A percentile compares a stretch with the other conserved stretches of the same genome.
Conservation (phyloP, 2,888 invertebrate species). For the Coremacera marginata region DNA sequence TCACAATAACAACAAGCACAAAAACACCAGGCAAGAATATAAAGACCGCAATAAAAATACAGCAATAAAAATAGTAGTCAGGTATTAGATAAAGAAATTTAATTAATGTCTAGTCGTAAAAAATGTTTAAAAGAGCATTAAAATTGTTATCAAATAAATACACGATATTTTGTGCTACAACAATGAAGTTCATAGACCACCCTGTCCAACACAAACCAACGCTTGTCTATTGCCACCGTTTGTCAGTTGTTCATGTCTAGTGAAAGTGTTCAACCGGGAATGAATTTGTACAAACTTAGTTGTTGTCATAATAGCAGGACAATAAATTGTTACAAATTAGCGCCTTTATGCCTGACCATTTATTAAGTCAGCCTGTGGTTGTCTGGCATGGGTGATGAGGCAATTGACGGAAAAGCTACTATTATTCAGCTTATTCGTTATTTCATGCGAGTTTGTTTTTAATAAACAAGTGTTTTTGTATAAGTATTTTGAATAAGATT, state of each 20-base stretch:
- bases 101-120: slow-evolving; percentile 63
- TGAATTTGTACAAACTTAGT: neutral
- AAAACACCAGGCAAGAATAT: no score
- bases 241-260: neutral
- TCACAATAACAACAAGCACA: slow-evolving; percentile 35
- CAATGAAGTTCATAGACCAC: no score
- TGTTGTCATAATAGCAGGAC: neutral
- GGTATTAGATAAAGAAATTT: slow-evolving; percentile 53
- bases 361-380: neutral
- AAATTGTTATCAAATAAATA: slow-evolving; percentile 45
- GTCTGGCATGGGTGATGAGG: no score
- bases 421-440: no score
- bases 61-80: slow-evolving; percentile 34
- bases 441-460: no score
- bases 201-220: no score
- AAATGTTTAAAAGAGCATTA: slow-evolving; percentile 53
- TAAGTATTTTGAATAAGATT: no score
- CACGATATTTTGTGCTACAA: no score
- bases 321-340: slow-evolving; percentile 18
- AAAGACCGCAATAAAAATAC: slow-evolving; percentile 39
- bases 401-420: no score
- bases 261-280: neutral
- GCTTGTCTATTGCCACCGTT: neutral
- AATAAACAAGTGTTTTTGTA: no score
- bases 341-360: neutral